Evolutionary conservation across 2,797 vertebrate species (phyloP).

Genomic region (Clarias laeviceps): DNA sequence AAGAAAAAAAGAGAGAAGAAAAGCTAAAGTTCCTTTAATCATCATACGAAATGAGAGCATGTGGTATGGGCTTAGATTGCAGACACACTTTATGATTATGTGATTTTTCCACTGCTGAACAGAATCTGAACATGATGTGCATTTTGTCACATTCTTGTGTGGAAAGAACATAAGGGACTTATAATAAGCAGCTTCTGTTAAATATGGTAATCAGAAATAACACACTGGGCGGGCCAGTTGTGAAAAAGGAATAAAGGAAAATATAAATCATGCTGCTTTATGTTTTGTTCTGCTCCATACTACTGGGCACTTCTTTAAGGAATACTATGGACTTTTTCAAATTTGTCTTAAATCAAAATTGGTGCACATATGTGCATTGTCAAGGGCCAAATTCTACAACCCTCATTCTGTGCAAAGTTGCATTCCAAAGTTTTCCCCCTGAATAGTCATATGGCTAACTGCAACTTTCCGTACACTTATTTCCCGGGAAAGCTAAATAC

Average conservation of each 20-base stretch:
- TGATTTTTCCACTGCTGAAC: slow-evolving; percentile 26
- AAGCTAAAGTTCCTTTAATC: neutral
- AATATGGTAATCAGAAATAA: neutral
- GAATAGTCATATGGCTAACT: too few species aligned
- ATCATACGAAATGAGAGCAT: neutral
- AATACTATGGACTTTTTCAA: too few species aligned
- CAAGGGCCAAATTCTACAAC: too few species aligned
- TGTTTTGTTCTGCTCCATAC: neutral
- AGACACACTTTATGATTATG: slow-evolving; percentile 28
- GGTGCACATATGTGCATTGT: too few species aligned
- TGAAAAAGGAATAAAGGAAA: neutral
- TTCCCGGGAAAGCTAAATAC: too few species aligned
- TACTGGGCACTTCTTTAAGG: neutral
- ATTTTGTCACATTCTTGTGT: slow-evolving; percentile 42
- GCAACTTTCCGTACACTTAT: too few species aligned
- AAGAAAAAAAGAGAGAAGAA: too few species aligned
- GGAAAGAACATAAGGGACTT: slow-evolving; percentile 27
- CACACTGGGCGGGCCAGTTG: neutral
- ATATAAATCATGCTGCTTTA: neutral
- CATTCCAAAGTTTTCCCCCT: too few species aligned
- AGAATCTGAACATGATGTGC: slow-evolving; percentile 27
- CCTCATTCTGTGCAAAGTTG: too few species aligned
- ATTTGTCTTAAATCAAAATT: too few species aligned
- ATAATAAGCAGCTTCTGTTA: neutral
- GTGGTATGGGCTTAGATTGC: slow-evolving; percentile 14